Evolutionary conservation across 2,113 vertebrate species (phyloP), one percentile per base, ranked within the genome.

Genomic region (Pseudonaja textilis): DNA sequence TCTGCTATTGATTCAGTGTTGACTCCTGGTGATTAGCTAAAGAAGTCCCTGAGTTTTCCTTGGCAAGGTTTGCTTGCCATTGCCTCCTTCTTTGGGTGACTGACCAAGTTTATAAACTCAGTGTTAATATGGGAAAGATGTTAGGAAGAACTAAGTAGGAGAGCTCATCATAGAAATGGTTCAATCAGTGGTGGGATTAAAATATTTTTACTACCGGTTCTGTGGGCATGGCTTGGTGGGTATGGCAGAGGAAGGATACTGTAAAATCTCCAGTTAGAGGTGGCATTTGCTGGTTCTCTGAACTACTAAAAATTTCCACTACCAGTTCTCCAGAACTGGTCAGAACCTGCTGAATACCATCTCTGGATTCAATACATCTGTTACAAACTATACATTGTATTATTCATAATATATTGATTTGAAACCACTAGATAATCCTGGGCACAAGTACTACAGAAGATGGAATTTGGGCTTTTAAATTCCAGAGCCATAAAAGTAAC

Each of bases 391-490:
- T 69, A 8, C 90, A 89, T 94, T 64, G 89, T 93, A 90, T 89
- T 93, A 92, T 95, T 92, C 91, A 81, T 42, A 94, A 85, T 16
- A 92, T 93, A 95, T 91, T 94, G 95, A 91, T 92, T 96, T 96
- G 91, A 93, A 87, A 91, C 64, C 90, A 87, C 86, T 88, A 6
- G 87, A 39, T 90, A 97, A 95, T 59, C 85, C 0, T 57, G 89
- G 96, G 90, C 64, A 96, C 89, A 87, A 92, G 88, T 85, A 95
- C 96, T 96, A 93, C 93, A 95, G 89, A 85, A 95, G 90, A 94
- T 95, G 92, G 89, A 95, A 95, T 91, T 4, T 90, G 94, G 95
- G 96, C 90, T 90, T 95, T 96, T 96, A 96, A 69, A 34, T 34
- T 69, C 29, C 29, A 69, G 64, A 69, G 64, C 25, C n/a, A 20